Base-by-base conservation (phyloP, 1,140 invertebrate species). In the Pogonomyrmex californicus region DNA sequence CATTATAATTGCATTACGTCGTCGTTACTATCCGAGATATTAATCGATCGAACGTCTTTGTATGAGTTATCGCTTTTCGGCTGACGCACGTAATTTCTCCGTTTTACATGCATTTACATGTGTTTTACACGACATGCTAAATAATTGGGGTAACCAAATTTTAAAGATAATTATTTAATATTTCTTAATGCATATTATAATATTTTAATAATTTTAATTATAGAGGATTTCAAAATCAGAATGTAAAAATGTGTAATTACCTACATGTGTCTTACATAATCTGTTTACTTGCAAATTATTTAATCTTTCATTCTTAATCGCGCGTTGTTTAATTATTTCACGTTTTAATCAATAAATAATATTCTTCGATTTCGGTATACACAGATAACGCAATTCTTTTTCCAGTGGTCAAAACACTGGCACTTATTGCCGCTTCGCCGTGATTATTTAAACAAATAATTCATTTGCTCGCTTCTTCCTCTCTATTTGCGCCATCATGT, bases 41-140 rank as follows among this genome's bases (percentile, higher is more conserved):
- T 88, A 88, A 89, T 89, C 63, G 71, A 33, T 47, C 38, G 30
- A 78, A 77, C 54, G 33, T 58, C 44, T 77, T 63, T 33, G 33
- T 51, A 78, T 75, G 66, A 87, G 23, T 87, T 89, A 85, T 87
- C 44, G 56, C 30, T 38, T 6, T 30, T 71, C 54, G 56, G 49
- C 38, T 30, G 71, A 68, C 23, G n/a, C 7, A 30, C 30, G 36
- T 66, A 68, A 79, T 79, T 51, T 68, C 47, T 54, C 6, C n/a
- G 7, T 12, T 79, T 68, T 68, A 79, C 47, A 79, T 38, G 36
- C 14, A 65, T 79, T 87, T 87, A 44, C 63, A 44, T 63, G 70
- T 23, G 10, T 85, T 85, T 87, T 51, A 41, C 36, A 70, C 49
- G 47, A 68, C 38, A 62, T 12, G 44, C n/a, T 17, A 14, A 79